Evolutionary conservation across 2,797 vertebrate genomes (phyloP), one percentile per base, ranked within the genome.

Genomic region (Cynodonichthys magdalenae): DNA sequence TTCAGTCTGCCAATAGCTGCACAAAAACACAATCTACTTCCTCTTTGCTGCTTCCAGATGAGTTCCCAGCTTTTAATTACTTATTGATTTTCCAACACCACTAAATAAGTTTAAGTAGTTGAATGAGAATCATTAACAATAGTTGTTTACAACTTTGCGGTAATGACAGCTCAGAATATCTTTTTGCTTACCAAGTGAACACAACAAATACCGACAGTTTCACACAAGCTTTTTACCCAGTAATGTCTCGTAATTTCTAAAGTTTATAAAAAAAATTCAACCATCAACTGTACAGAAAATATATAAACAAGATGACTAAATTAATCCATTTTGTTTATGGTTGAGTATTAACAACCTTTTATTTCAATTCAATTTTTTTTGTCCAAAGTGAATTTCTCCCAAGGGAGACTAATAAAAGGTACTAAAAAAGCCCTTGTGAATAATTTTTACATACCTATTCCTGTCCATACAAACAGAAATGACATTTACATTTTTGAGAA

Each of bases 81-180:
- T 49, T 69, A 63, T 53, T 53, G 72, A 78, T 71, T 53, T 70
- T 48, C 20, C 36, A 50, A 14, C 6, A 63, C 19, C 15, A 19
- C 14, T 55, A 15, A 63, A n/a, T 1, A 46, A 39, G 18, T 44
- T 74, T 10, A 53, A 51, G 45, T 46, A 18, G 46, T 15, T 55
- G 17, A 64, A 53, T 6, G n/a, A 12, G 41, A 59, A 19, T 31
- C 24, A 70, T 75, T 77, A 24, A 46, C 15, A 42, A 31, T 3
- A 45, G 55, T 9, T 51, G 4, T 66, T 70, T 45, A 59, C 15
- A 10, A 7, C 39, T 41, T 4, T 59, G 24, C 41, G 27, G 28
- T 31, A 36, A 55, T 9, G 49, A 58, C 28, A 34, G 47, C 27
- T 67, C 18, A 59, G 41, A 63, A 41, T 60, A 41, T 59, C 5